Evolutionary conservation across 2,888 invertebrate genomes (phyloP).

Genomic region (Acanthosepion esculentum): DNA sequence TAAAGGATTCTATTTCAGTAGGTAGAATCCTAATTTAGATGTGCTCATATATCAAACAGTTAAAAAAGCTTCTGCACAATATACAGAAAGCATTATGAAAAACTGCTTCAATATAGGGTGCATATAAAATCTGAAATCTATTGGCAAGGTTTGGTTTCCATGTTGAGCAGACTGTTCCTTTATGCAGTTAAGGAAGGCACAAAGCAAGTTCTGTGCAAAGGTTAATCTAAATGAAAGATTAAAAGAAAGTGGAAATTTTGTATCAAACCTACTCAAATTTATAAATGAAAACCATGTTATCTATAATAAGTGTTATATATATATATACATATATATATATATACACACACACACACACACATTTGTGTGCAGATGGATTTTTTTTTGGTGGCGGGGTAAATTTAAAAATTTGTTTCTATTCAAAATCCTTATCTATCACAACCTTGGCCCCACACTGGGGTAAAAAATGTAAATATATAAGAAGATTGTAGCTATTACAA

Average conservation of each 20-base stretch:
- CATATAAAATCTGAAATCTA: not conserved
- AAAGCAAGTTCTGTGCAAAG: slow-evolving; percentile 33
- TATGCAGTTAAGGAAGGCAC: slow-evolving; percentile 33
- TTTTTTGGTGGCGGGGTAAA: not conserved
- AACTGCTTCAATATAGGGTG: slow-evolving; percentile 22
- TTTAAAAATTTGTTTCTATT: not conserved
- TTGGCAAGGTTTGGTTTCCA: slow-evolving; percentile 33
- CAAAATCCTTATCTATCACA: slow-evolving; percentile 23
- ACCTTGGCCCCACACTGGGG: not conserved
- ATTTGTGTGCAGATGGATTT: not conserved
- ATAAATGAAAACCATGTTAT: no score
- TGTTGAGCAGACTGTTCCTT: slow-evolving; percentile 33
- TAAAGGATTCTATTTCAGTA: not conserved
- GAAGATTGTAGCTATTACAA: not conserved
- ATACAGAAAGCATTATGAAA: slow-evolving; percentile 4
- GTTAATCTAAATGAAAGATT: not conserved
- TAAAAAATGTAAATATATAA: not conserved
- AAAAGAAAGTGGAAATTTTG: not conserved
- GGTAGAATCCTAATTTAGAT: not conserved
- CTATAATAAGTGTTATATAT: no score
- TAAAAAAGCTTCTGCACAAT: not conserved
- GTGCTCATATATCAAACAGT: slow-evolving; percentile 22
- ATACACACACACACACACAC: not conserved
- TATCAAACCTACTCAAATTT: not conserved
- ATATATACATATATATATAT: not conserved